A percentile compares a stretch with the other conserved stretches of the same genome.
phyloP scores from a whole-genome alignment of 2,797 vertebrate species.

The Perodicticus potto region DNA sequence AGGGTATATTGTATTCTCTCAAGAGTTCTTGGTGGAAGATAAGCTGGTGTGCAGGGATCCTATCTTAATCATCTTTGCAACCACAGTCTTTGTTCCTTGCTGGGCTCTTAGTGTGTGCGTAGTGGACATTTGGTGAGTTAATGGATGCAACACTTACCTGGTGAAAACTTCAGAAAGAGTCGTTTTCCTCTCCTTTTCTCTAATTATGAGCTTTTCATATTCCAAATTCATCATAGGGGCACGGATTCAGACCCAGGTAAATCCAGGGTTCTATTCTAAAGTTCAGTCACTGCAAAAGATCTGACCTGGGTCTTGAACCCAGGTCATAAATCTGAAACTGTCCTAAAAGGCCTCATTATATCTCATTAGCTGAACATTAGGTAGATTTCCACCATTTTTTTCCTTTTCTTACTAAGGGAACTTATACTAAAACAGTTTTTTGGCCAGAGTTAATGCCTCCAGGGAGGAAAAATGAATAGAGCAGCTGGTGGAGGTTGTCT shows the following conservation, averaged over 20 bases:
- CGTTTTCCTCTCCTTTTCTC: not conserved
- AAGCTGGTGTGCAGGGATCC: not conserved
- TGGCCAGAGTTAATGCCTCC: not conserved
- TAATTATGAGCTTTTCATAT: not conserved
- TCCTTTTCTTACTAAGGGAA: not conserved
- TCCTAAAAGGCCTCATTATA: not conserved
- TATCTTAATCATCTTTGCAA: conserved; percentile 5
- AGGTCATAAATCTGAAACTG: not conserved
- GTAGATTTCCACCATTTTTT: not conserved
- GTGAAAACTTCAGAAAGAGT: not conserved
- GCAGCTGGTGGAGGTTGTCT: not conserved
- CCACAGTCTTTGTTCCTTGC: not conserved
- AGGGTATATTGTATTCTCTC: not conserved
- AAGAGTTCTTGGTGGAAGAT: not conserved
- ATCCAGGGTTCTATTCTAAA: not conserved
- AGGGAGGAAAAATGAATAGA: not conserved
- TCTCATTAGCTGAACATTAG: not conserved
- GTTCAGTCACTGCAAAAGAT: not conserved
- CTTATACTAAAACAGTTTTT: not conserved
- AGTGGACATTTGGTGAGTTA: not conserved
- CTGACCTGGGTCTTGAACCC: not conserved
- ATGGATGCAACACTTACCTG: not conserved
- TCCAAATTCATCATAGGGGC: not conserved
- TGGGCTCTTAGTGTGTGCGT: not conserved
- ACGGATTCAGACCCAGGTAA: not conserved